Conservation (phyloP, 2,797 vertebrate species). For the Capromys pilorides region DNA sequence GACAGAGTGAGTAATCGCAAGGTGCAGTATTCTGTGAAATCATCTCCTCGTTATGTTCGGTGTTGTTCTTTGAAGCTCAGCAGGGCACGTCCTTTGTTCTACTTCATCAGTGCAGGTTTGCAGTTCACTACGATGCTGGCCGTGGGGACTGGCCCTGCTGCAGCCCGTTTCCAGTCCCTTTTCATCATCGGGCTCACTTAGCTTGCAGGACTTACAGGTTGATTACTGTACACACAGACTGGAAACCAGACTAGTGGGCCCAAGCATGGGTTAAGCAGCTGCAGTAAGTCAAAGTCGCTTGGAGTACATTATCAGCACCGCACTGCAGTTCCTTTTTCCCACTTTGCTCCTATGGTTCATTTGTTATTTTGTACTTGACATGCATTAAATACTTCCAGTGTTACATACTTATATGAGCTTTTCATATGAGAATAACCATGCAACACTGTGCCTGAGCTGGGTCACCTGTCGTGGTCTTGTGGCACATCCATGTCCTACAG, state of each 20-base stretch:
- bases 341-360: background rate
- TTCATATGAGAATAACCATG: background rate
- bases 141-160: rapidly evolving
- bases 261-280: background rate
- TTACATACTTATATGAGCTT: background rate
- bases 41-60: background rate
- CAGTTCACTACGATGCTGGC: rapidly evolving
- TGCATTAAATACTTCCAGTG: no score
- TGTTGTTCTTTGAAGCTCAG: conserved; percentile 1
- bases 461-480: background rate
- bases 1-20: conserved; percentile 85
- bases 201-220: background rate
- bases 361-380: background rate
- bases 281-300: background rate
- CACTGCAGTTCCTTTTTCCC: background rate
- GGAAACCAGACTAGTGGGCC: background rate
- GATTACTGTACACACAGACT: background rate
- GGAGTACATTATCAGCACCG: background rate
- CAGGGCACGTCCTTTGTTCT: background rate
- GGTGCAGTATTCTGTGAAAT: background rate
- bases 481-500: background rate
- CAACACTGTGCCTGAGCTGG: background rate
- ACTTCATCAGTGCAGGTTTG: background rate
- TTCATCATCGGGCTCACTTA: background rate
- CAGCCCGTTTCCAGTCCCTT: background rate